These are phyloP conservation scores for Nansenia antarctica DNA, from an alignment of 2,113 vertebrate genomes.

Conservation along the genomic window DNA sequence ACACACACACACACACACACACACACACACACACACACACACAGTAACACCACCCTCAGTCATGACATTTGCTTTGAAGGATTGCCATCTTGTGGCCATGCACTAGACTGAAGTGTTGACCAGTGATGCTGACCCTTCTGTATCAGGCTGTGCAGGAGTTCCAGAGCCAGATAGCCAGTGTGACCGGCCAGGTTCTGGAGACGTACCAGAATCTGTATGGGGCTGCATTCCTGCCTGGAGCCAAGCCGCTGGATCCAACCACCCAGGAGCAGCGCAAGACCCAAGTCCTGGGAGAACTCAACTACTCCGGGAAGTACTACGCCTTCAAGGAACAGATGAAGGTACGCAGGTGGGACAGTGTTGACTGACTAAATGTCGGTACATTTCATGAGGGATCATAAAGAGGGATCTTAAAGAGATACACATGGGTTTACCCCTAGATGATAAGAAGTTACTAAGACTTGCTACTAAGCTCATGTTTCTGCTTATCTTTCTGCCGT, in stretches of 20 bases:
- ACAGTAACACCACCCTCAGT: neutral
- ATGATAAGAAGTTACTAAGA: no score
- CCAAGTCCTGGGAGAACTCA: constrained; percentile 85
- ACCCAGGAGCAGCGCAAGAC: constrained; percentile 81
- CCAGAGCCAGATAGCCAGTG: constrained; percentile 74
- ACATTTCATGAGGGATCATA: no score
- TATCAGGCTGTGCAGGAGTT: constrained; percentile 85
- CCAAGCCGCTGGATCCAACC: constrained; percentile 48
- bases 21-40: no score
- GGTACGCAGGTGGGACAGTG: no score
- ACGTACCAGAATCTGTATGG: constrained; percentile 84
- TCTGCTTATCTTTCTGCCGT: no score
- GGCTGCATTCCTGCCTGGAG: constrained; percentile 35
- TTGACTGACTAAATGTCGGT: no score
- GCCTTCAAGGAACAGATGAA: no score
- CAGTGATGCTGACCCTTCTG: neutral
- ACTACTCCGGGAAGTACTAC: no score
- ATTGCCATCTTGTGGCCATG: constrained; percentile 7
- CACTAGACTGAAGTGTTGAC: neutral
- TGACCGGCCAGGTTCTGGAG: constrained; percentile 78
- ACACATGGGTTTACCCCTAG: no score
- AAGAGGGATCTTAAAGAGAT: no score
- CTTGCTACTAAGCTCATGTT: no score
- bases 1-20: neutral
- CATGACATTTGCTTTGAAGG: neutral